These are phyloP conservation scores for Istiophorus platypterus DNA, from an alignment of 2,113 vertebrate species.

Conservation along the genomic window DNA sequence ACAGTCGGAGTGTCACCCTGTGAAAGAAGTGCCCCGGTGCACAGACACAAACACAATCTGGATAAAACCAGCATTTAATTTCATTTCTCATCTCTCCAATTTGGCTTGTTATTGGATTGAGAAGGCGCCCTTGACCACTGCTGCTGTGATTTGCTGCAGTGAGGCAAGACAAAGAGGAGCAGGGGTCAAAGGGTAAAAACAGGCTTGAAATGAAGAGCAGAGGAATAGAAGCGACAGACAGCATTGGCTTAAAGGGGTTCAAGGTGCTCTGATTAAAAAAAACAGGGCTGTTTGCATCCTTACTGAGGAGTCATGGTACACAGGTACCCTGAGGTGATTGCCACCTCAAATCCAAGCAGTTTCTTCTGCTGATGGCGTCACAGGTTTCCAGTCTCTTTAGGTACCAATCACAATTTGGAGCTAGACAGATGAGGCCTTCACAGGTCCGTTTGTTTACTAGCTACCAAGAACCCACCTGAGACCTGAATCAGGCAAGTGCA, in stretches of 20 bases:
- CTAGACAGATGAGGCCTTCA: not conserved
- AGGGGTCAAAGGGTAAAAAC: slow-evolving; percentile 16
- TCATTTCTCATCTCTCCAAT: slow-evolving; percentile 29
- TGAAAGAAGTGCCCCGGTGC: slow-evolving; percentile 37
- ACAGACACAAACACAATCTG: slow-evolving; percentile 36
- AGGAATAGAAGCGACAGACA: slow-evolving; percentile 8
- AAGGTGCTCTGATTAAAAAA: slow-evolving; percentile 1
- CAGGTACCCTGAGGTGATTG: not conserved
- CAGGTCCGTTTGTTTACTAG: not conserved
- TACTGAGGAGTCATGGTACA: not conserved
- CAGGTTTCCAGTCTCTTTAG: slow-evolving; percentile 2
- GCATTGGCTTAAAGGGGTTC: not conserved
- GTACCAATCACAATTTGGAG: not conserved
- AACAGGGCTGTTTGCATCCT: not conserved
- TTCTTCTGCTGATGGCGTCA: not conserved
- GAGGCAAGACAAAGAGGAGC: not conserved
- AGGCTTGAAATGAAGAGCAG: not conserved
- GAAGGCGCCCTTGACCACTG: slow-evolving; percentile 57
- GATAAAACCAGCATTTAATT: slow-evolving; percentile 57
- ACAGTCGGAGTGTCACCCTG: slow-evolving; percentile 39
- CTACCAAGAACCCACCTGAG: not conserved
- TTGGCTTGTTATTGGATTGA: slow-evolving; percentile 64
- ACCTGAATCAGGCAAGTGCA: not conserved
- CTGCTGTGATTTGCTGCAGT: slow-evolving; percentile 22
- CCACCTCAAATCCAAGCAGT: not conserved